Conservation (phyloP, 2,888 invertebrate species). For the Tetropium fuscum region DNA sequence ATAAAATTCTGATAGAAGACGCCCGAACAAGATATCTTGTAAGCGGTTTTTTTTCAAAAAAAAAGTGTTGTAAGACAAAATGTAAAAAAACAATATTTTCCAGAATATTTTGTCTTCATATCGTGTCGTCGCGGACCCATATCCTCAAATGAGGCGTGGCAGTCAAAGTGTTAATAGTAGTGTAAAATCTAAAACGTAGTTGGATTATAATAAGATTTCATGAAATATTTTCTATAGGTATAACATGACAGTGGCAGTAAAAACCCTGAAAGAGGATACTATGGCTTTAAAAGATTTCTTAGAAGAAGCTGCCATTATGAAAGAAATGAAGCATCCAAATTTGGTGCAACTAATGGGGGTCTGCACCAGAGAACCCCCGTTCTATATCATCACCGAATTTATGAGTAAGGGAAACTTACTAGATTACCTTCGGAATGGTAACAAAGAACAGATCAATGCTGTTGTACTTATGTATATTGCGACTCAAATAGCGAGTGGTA, state of each 20-base stretch:
- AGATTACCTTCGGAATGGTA: slow-evolving; percentile 92
- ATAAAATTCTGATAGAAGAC: too few relatives aligned
- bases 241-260: slow-evolving; percentile 97
- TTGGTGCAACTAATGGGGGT: slow-evolving; percentile 98
- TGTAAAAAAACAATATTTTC: too few relatives aligned
- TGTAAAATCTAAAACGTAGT: too few relatives aligned
- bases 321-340: slow-evolving; percentile 99
- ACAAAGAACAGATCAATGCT: slow-evolving; percentile 89
- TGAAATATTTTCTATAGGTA: slow-evolving; percentile 68
- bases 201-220: too few relatives aligned
- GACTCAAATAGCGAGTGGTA: slow-evolving; percentile 98
- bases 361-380: slow-evolving; percentile 98
- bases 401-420: slow-evolving; percentile 98
- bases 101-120: too few relatives aligned
- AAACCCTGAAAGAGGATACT: slow-evolving; percentile 99
- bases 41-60: too few relatives aligned
- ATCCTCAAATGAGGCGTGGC: too few relatives aligned
- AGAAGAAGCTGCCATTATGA: slow-evolving; percentile 99
- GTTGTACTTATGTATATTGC: slow-evolving; percentile 99
- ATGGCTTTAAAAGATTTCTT: slow-evolving; percentile 99
- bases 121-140: too few relatives aligned
- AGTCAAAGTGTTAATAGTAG: too few relatives aligned
- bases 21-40: too few relatives aligned
- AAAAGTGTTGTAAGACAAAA: too few relatives aligned
- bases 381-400: slow-evolving; percentile 99